Evolutionary conservation across 2,888 invertebrate species (phyloP).

Genomic region (Cheilosia soror): DNA sequence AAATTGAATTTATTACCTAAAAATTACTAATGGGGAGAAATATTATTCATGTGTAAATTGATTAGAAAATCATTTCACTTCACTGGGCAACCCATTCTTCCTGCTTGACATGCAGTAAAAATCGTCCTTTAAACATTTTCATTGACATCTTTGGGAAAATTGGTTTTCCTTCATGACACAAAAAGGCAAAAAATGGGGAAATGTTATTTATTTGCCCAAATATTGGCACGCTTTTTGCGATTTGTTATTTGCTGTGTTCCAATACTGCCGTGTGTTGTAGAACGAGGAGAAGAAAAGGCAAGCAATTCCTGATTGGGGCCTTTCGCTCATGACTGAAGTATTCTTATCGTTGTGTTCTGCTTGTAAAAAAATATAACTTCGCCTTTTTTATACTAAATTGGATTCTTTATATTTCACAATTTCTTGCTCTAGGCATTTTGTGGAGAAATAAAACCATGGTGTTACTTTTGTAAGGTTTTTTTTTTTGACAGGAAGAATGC

Average conservation of each 20-base stretch:
- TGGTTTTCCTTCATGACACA: conserved; percentile 44
- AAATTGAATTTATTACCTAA: conserved; percentile 41
- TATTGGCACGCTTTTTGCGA: conserved; percentile 12
- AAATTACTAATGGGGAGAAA: conserved; percentile 54
- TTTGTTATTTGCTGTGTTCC: not conserved
- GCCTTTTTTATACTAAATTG: conserved; percentile 57
- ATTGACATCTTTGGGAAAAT: conserved; percentile 57
- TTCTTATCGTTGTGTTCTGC: conserved; percentile 14
- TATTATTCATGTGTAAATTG: conserved; percentile 71
- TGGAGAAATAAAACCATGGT: conserved; percentile 23
- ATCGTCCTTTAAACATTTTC: conserved; percentile 66
- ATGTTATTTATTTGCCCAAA: conserved; percentile 60
- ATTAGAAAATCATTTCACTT: conserved; percentile 72
- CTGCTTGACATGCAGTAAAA: conserved; percentile 53
- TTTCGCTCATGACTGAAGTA: conserved; percentile 26
- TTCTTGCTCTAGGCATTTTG: conserved; percentile 12
- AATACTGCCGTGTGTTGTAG: not conserved
- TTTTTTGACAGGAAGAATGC: not conserved
- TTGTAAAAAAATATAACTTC: conserved; percentile 18
- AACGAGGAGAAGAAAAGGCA: conserved; percentile 28
- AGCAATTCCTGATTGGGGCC: conserved; percentile 38
- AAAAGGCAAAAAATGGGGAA: conserved; percentile 53
- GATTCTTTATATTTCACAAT: conserved; percentile 49
- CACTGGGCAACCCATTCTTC: conserved; percentile 44
- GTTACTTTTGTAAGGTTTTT: not conserved